These are phyloP conservation scores for Solea senegalensis DNA, from an alignment of 2,113 vertebrate species.

Conservation along the genomic window DNA sequence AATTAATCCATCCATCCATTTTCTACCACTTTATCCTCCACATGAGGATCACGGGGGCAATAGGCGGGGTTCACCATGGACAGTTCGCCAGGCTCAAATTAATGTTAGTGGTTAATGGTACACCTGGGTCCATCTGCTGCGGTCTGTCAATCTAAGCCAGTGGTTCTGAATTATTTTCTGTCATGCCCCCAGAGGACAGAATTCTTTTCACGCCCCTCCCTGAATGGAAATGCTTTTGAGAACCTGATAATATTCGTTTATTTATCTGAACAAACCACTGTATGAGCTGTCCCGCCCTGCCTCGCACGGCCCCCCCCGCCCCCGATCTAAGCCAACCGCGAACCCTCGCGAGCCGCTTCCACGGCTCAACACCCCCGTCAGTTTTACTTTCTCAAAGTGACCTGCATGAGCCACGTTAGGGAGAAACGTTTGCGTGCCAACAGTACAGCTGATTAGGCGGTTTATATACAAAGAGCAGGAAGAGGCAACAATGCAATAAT, in stretches of 20 bases:
- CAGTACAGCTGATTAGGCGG: constrained; percentile 58
- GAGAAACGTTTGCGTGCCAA: constrained; percentile 56
- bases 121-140: constrained; percentile 2
- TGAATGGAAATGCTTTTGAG: too few relatives aligned
- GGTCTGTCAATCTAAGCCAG: not conserved
- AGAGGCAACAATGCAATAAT: constrained; percentile 63
- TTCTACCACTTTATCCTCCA: too few relatives aligned
- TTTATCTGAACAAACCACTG: too few relatives aligned
- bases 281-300: too few relatives aligned
- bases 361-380: constrained; percentile 4
- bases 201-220: too few relatives aligned
- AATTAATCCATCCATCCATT: too few relatives aligned
- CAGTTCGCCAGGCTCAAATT: not conserved
- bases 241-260: too few relatives aligned
- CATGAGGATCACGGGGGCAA: too few relatives aligned
- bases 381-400: constrained; percentile 5
- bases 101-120: not conserved
- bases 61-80: too few relatives aligned
- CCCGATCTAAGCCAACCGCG: constrained; percentile 1
- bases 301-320: too few relatives aligned
- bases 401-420: not conserved
- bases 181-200: too few relatives aligned
- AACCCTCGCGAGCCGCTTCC: constrained; percentile 9
- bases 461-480: constrained; percentile 59
- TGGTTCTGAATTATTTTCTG: too few relatives aligned